Evolutionary conservation across 2,113 vertebrate genomes (phyloP).

Genomic region (Cathartes aura): DNA sequence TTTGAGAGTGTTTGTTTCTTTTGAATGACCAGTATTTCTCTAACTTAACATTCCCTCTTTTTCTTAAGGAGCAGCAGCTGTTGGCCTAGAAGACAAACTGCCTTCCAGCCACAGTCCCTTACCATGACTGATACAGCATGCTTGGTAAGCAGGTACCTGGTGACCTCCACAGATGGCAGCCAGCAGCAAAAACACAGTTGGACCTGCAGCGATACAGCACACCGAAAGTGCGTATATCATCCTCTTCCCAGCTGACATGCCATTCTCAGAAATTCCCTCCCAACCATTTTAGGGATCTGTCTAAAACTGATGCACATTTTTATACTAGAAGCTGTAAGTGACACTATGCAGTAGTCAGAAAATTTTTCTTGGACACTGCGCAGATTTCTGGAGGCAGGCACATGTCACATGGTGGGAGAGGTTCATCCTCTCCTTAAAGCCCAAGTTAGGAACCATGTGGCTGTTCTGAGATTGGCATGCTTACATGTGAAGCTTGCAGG

Average conservation of each 20-base stretch:
- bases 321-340: background rate
- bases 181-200: background rate
- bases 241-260: background rate
- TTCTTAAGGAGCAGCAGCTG: background rate
- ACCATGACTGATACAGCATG: accelerated
- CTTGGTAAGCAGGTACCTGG: background rate
- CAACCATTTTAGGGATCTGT: background rate
- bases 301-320: background rate
- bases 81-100: background rate
- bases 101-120: background rate
- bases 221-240: background rate
- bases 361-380: background rate
- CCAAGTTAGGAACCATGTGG: accelerated
- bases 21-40: background rate
- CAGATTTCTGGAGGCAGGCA: background rate
- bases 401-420: background rate
- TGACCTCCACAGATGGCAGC: background rate
- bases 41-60: background rate
- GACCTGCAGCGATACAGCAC: background rate
- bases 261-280: background rate
- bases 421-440: background rate
- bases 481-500: background rate
- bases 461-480: background rate
- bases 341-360: background rate
- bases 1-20: background rate